Conservation (phyloP, 2,113 vertebrate genomes). For the Alosa alosa region DNA sequence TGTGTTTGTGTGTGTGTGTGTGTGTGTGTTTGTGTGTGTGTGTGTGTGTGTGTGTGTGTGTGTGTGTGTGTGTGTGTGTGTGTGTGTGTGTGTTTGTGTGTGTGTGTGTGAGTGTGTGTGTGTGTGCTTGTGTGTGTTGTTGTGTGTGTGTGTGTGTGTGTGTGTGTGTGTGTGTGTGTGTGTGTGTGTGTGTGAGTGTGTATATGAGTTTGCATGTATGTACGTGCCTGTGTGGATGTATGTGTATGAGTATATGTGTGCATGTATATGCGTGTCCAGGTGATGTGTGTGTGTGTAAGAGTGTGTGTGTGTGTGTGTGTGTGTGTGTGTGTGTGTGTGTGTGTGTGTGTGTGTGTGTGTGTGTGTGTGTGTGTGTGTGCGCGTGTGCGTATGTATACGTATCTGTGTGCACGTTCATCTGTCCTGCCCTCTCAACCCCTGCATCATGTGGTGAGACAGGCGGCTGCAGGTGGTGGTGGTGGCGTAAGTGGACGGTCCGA, state of each 20-base stretch:
- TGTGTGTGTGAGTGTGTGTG: neutral
- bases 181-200: neutral
- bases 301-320: neutral
- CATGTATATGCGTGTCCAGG: neutral
- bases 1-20: too few species aligned
- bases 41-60: neutral
- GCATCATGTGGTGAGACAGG: neutral
- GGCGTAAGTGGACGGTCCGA: neutral
- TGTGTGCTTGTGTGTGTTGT: neutral
- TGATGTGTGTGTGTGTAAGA: neutral
- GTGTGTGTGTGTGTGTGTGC: neutral
- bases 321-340: constrained; percentile 6
- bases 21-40: neutral
- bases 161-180: neutral
- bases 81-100: too few species aligned
- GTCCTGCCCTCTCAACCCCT: constrained; percentile 29
- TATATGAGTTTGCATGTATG: neutral
- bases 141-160: neutral
- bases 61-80: too few species aligned
- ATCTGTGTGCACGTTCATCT: constrained; percentile 29
- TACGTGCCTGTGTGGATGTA: neutral
- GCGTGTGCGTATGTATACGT: neutral
- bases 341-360: neutral
- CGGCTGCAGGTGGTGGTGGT: neutral
- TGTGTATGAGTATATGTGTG: neutral